Base-by-base conservation (phyloP, 2,113 vertebrate genomes). In the Psammodynastes pulverulentus region DNA sequence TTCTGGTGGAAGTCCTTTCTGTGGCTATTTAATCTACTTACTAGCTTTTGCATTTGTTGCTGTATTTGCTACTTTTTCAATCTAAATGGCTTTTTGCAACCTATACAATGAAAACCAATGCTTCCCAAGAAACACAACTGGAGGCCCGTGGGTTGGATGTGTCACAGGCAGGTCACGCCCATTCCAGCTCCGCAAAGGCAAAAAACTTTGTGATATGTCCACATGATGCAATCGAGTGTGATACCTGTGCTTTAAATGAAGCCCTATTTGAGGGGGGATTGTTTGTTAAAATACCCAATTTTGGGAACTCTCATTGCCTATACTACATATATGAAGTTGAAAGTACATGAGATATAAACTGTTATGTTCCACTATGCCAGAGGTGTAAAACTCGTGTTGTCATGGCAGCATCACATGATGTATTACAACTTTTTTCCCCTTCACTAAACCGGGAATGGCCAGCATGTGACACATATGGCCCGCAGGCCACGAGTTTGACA, bases 71-170 rank as follows among this genome's bases (percentile, higher is more conserved):
- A 72, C 29, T 72, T 67, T 72, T 34, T 39, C 67, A 34, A 39
- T 39, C 67, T 39, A 19, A 72, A 39, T 72, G 34, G n/a, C 13
- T 72, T 72, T 72, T 72, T 72, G 15, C 15, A 72, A 72, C 13
- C 67, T 72, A 34, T 34, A 72, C n/a, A 39, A 19, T 72, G 15
- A 39, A 34, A 72, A 34, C 26, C 46, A 34, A 34, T 19, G 29
- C 29, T 53, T 34, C 13, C 43, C 49, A 52, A 10, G n/a, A 58
- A 86, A 10, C 23, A 46, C 39, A 86, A 2, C 5, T 24, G 54
- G 23, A 7, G 5, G 6, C 54, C 23, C 15, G 0, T 0, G 0
- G 53, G 53, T 2, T 2, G 2, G 54, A 56, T 24, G 7, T 56
- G 2, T 24, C 54, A 56, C 23, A 2, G 2, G 1, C 7, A 56